Evolutionary conservation across 2,888 invertebrate genomes (phyloP), one percentile per base, ranked within the genome.

Genomic region (Blera fallax): DNA sequence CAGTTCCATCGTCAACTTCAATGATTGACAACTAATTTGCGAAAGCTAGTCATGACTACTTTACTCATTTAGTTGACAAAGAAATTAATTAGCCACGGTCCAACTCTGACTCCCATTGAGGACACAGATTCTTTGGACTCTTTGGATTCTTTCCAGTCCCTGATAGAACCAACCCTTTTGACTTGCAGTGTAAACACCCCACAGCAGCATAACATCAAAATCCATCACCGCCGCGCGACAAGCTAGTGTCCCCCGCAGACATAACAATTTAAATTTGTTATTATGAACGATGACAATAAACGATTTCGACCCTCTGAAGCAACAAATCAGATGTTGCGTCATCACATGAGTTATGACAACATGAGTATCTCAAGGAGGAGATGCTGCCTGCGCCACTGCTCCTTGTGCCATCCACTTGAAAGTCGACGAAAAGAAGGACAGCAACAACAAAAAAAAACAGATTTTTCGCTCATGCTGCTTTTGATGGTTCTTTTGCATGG

Each of bases 271-370:
- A 77, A 72, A 85, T 72, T 72, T 54, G 54, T 60, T 70, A 50
- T 84, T 73, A 83, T 72, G 37, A 54, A 64, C 58, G 85, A 81
- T 80, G 81, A 77, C 72, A 77, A 77, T 85, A 81, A 85, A 85
- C 81, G 81, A 45, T 80, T 72, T 77, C 52, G 70, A 58, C 76
- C 60, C 74, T 58, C 54, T 32, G 64, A 70, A 79, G 84, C 84
- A 79, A 84, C 84, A 84, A 84, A 84, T 84, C 85, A 80, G 85
- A 81, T 72, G 52, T 85, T 77, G 60, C 81, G 74, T 85, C 85
- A 81, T 80, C 65, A 62, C 54, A 81, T 85, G 77, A 81, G 62
- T 85, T 81, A 85, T 85, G 85, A 81, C 76, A 77, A 70, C 76
- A 72, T 11, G 37, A 72, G 54, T 54, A 37, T 60, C 52, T 77